These are phyloP conservation scores for Lindbergichthys nudifrons DNA, from an alignment of 2,797 vertebrate genomes.

Conservation along the genomic window DNA sequence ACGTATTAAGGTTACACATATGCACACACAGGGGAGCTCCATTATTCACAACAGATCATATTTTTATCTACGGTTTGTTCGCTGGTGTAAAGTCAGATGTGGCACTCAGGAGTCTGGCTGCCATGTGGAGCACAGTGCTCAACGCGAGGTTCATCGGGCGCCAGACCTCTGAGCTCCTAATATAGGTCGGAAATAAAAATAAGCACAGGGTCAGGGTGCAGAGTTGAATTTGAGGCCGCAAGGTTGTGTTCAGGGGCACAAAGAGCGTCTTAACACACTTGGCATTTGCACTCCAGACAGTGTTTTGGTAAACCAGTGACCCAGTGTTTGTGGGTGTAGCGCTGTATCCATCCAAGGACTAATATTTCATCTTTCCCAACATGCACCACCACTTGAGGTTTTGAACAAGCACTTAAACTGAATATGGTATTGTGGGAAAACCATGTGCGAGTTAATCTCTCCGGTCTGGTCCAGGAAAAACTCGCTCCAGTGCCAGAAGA, in stretches of 20 bases:
- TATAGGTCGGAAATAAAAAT: constrained; percentile 54
- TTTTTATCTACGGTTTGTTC: constrained; percentile 55
- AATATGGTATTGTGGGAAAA: constrained; percentile 74
- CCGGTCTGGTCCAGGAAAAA: constrained; percentile 70
- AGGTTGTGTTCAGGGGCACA: constrained; percentile 31
- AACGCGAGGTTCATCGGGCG: constrained; percentile 35
- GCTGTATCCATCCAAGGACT: constrained; percentile 46
- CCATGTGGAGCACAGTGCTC: constrained; percentile 66
- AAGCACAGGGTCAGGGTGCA: constrained; percentile 50
- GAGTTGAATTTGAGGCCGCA: constrained; percentile 53
- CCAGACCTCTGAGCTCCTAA: constrained; percentile 36
- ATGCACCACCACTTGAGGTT: constrained; percentile 66
- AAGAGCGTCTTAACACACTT: constrained; percentile 34
- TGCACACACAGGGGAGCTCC: constrained; percentile 40
- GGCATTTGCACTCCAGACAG: constrained; percentile 51
- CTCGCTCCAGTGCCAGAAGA: constrained; percentile 57
- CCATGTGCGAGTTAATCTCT: constrained; percentile 67
- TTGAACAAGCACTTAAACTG: constrained; percentile 67
- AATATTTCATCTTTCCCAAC: constrained; percentile 71
- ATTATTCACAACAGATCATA: constrained; percentile 58
- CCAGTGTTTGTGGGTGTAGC: constrained; percentile 49
- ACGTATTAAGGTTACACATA: constrained; percentile 32
- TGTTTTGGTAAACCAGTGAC: constrained; percentile 65
- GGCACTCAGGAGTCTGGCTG: constrained; percentile 65
- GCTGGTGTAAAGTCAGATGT: constrained; percentile 51